These are phyloP conservation scores for Gobiocypris rarus DNA, from an alignment of 2,113 vertebrate species.

Conservation along the genomic window DNA sequence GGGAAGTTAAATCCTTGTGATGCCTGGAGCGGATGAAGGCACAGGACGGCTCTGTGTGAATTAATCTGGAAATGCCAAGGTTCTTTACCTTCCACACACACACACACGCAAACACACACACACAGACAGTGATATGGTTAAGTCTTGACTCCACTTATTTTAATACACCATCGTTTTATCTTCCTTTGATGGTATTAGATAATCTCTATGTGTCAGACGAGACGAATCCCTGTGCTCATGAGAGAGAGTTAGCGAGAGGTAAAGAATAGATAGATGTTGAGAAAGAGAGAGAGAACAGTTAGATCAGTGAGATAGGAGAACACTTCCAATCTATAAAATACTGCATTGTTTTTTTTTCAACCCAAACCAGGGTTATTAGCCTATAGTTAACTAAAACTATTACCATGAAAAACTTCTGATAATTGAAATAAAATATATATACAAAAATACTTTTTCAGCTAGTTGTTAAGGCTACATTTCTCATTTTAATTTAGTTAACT, in stretches of 20 bases:
- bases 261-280: conserved; percentile 70
- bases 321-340: not conserved
- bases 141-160: conserved; percentile 42
- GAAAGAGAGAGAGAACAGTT: conserved; percentile 68
- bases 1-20: conserved; percentile 67
- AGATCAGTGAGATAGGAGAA: conserved; percentile 71
- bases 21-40: conserved; percentile 66
- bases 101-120: not conserved
- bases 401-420: no score
- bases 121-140: conserved; percentile 56
- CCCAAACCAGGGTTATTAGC: no score
- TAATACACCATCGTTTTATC: conserved; percentile 61
- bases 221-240: conserved; percentile 67
- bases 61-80: conserved; percentile 29
- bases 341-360: not conserved
- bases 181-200: conserved; percentile 82
- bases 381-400: no score
- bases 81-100: conserved; percentile 14
- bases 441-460: no score
- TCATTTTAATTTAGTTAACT: no score
- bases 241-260: conserved; percentile 66
- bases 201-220: conserved; percentile 78
- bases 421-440: no score
- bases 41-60: conserved; percentile 20
- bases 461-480: no score